Evolutionary conservation across 2,797 vertebrate species (phyloP).

Genomic region (Melanotaenia boesemani): DNA sequence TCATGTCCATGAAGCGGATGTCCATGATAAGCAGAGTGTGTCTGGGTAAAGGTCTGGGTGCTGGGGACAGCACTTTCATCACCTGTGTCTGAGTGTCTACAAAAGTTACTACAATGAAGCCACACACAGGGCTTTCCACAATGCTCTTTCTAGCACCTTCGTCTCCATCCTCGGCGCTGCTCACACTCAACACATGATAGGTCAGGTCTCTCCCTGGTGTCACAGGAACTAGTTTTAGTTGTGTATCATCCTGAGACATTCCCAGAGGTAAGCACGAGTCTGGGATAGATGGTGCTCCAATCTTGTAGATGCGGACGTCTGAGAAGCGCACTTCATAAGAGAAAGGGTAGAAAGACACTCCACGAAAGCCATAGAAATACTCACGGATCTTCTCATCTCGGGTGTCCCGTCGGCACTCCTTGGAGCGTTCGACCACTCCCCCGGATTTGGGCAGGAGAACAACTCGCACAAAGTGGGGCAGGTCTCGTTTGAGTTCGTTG

Average conservation of each 20-base stretch:
- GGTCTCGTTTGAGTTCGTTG: slow-evolving; percentile 95
- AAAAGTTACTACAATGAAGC: slow-evolving; percentile 95
- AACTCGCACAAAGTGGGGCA: slow-evolving; percentile 96
- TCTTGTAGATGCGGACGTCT: slow-evolving; percentile 97
- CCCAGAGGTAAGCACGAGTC: slow-evolving; percentile 97
- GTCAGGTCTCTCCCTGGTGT: slow-evolving; percentile 96
- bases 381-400: slow-evolving; percentile 95
- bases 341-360: slow-evolving; percentile 93
- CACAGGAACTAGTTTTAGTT: slow-evolving; percentile 96
- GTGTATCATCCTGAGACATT: slow-evolving; percentile 99
- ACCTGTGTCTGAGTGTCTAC: slow-evolving; percentile 94
- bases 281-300: slow-evolving; percentile 95
- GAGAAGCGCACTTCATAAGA: slow-evolving; percentile 97
- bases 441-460: slow-evolving; percentile 96
- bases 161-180: slow-evolving; percentile 84
- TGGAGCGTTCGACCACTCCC: slow-evolving; percentile 94
- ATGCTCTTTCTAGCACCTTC: slow-evolving; percentile 78
- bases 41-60: slow-evolving; percentile 92
- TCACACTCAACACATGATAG: slow-evolving; percentile 96
- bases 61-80: slow-evolving; percentile 95
- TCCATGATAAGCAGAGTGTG: slow-evolving; percentile 98
- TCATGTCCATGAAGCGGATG: slow-evolving; percentile 97
- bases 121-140: slow-evolving; percentile 87
- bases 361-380: slow-evolving; percentile 97
- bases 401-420: slow-evolving; percentile 93